Percentiles rank a stretch among this genome's conserved stretches.
These are phyloP conservation scores for Serranus cabrilla DNA, from an alignment of 2,797 vertebrate species.

Conservation along the genomic window DNA sequence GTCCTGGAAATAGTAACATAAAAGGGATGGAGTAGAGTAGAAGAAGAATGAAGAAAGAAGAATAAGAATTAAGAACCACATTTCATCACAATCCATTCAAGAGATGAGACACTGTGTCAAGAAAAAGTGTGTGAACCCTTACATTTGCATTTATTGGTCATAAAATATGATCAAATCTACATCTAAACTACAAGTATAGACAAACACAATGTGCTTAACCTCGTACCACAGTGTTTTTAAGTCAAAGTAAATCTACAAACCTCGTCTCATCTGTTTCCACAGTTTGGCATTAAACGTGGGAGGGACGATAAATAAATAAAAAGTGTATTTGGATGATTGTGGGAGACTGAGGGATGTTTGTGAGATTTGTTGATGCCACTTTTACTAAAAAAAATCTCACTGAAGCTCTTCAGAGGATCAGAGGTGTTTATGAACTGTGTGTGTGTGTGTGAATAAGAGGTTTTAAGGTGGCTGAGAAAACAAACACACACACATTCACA, in stretches of 20 bases:
- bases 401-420: conserved; percentile 34
- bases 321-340: conserved; percentile 32
- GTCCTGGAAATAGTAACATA: too few species aligned
- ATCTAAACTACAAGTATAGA: too few species aligned
- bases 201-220: too few species aligned
- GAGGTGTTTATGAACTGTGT: conserved; percentile 34
- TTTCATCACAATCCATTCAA: too few species aligned
- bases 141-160: too few species aligned
- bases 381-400: background rate
- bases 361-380: conserved; percentile 14
- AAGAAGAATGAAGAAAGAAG: too few species aligned
- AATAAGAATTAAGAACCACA: too few species aligned
- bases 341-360: background rate
- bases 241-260: background rate
- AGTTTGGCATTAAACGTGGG: conserved; percentile 21
- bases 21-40: too few species aligned
- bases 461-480: conserved; percentile 59
- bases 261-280: background rate
- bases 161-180: too few species aligned
- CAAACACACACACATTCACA: conserved; percentile 65
- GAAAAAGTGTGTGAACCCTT: too few species aligned
- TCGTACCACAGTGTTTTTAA: too few species aligned
- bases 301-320: conserved; percentile 18
- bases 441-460: conserved; percentile 21
- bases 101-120: too few species aligned